Evolutionary conservation across 2,888 invertebrate genomes (phyloP).

Genomic region (Athripsodes cinereus): DNA sequence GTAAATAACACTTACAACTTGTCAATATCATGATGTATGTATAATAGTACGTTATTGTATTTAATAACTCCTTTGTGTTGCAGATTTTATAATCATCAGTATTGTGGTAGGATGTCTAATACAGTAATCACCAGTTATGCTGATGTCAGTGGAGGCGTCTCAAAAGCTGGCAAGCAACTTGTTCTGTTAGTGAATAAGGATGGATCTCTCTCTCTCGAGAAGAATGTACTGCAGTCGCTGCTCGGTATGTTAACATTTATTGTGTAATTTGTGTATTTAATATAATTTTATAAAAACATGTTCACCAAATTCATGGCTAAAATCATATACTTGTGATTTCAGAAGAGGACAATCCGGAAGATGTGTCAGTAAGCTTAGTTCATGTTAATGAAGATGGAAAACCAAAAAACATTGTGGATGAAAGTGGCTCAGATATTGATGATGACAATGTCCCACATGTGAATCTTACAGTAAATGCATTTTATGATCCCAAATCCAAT

Average conservation of each 20-base stretch:
- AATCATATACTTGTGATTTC: background rate
- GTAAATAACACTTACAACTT: too few relatives aligned
- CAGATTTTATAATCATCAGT: too few relatives aligned
- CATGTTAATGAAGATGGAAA: conserved; percentile 50
- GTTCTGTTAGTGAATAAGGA: conserved; percentile 83
- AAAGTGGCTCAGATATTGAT: conserved; percentile 46
- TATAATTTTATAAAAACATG: too few relatives aligned
- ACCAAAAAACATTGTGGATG: conserved; percentile 52
- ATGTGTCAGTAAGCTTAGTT: conserved; percentile 57
- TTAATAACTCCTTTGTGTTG: too few relatives aligned
- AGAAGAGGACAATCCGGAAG: conserved; percentile 47
- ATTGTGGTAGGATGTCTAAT: conserved; percentile 44
- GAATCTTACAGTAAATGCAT: conserved; percentile 60
- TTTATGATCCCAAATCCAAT: conserved; percentile 48
- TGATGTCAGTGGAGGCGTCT: conserved; percentile 48
- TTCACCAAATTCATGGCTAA: background rate
- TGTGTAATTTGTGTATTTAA: too few relatives aligned
- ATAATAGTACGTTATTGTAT: too few relatives aligned
- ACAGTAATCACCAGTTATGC: conserved; percentile 51
- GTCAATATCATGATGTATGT: too few relatives aligned
- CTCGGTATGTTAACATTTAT: conserved; percentile 69
- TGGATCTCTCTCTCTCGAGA: conserved; percentile 77
- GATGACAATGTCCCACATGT: conserved; percentile 55
- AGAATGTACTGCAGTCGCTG: conserved; percentile 69
- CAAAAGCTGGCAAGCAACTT: conserved; percentile 63